Evolutionary conservation across 2,797 vertebrate species (phyloP), one percentile per base, ranked within the genome.

Genomic region (Melanotaenia boesemani): DNA sequence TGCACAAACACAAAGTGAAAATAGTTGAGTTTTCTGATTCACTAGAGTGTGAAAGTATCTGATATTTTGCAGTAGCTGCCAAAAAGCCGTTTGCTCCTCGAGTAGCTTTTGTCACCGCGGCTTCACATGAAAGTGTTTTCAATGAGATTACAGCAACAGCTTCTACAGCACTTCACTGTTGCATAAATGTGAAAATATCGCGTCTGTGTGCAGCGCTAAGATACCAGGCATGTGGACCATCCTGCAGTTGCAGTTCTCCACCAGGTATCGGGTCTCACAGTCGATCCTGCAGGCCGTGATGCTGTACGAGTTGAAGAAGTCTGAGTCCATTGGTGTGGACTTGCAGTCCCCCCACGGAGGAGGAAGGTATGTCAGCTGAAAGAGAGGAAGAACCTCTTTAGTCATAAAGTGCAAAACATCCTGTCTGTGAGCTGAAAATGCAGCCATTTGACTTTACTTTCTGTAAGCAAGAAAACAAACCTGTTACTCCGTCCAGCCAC

Each of bases 221-320:
- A 50, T 94, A 99, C 98, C 98, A 12, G 97, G 98, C 98, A 99
- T 99, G 86, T 99, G 98, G 55, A 99, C 98, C 98, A 99, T 99
- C 84, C 98, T 96, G 86, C 98, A 99, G 94, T 99, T 99, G 93
- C 98, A 99, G 94, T 99, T 99, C 92, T 99, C 98, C 92, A 99
- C 97, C 93, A 99, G 93, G 93, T 99, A 99, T 0, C 98, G 96
- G 0, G 98, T 99, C 95, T 99, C 98, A 1, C 98, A 99, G 94
- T 99, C 98, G 11, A 99, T 99, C 67, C 98, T 95, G 67, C 98
- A 99, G 55, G 98, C 98, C 0, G 98, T 98, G 93, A 99, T 96
- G 92, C 97, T 99, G 94, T 99, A 99, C 15, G 92, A 95, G 93
- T 91, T 97, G 63, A 97, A 99, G 93, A 99, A 99, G 91, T 99